Conservation (phyloP, 1,140 invertebrate genomes). For the Lepidotrigona ventralis region DNA sequence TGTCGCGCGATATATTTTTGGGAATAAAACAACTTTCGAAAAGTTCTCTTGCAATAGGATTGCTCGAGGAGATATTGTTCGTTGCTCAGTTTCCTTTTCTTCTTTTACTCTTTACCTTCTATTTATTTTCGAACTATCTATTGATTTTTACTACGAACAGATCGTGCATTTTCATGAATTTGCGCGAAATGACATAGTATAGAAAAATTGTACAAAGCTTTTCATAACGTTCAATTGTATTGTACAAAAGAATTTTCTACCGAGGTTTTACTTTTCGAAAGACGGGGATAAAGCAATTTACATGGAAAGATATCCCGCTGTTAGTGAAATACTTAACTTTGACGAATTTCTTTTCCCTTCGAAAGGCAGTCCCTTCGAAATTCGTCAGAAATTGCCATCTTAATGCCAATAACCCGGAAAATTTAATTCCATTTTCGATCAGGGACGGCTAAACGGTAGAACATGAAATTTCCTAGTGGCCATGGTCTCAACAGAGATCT, state of each 20-base stretch:
- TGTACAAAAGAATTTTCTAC: too few relatives aligned
- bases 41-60: background rate
- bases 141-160: too few relatives aligned
- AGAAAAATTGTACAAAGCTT: too few relatives aligned
- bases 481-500: background rate
- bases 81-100: background rate
- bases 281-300: background rate
- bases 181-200: too few relatives aligned
- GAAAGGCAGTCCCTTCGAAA: too few relatives aligned
- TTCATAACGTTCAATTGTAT: too few relatives aligned
- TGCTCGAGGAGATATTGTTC: background rate
- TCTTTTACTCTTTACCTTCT: background rate
- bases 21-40: background rate
- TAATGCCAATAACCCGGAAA: background rate
- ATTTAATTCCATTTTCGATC: slow-evolving; percentile 23
- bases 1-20: background rate
- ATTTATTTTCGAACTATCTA: too few relatives aligned
- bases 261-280: too few relatives aligned
- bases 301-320: too few relatives aligned
- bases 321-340: background rate
- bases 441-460: background rate
- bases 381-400: background rate
- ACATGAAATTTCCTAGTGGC: slow-evolving; percentile 1
- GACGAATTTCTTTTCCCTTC: background rate
- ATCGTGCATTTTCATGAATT: too few relatives aligned